Conservation (phyloP, 2,797 vertebrate species). For the Alectoris magna region DNA sequence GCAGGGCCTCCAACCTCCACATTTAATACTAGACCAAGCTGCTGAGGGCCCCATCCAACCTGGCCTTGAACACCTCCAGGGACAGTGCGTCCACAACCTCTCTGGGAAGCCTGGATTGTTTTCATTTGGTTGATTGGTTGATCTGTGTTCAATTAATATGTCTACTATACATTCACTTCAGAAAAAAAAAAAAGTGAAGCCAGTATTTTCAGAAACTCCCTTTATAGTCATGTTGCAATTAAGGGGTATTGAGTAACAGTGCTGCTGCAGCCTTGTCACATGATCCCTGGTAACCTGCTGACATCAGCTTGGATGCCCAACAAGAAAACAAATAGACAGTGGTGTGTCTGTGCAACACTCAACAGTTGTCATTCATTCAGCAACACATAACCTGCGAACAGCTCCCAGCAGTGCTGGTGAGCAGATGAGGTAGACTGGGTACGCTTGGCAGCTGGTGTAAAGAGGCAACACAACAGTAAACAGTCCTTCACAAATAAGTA, state of each 20-base stretch:
- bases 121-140: background rate
- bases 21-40: too few species aligned
- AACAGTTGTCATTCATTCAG: background rate
- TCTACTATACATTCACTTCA: slow-evolving; percentile 1
- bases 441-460: background rate
- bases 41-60: too few species aligned
- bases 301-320: background rate
- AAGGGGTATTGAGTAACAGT: background rate
- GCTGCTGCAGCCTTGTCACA: background rate
- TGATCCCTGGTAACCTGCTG: background rate
- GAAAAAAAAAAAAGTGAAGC: background rate
- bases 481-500: background rate
- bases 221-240: background rate
- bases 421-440: slow-evolving; percentile 15
- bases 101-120: background rate
- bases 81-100: too few species aligned
- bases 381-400: slow-evolving; percentile 7
- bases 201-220: background rate
- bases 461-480: background rate
- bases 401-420: background rate
- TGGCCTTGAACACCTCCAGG: too few species aligned
- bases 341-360: background rate
- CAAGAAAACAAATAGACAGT: background rate
- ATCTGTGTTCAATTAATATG: slow-evolving; percentile 25
- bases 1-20: too few species aligned